Base-by-base conservation (phyloP, 2,888 invertebrate genomes). In the Chloroclystis v-ata region DNA sequence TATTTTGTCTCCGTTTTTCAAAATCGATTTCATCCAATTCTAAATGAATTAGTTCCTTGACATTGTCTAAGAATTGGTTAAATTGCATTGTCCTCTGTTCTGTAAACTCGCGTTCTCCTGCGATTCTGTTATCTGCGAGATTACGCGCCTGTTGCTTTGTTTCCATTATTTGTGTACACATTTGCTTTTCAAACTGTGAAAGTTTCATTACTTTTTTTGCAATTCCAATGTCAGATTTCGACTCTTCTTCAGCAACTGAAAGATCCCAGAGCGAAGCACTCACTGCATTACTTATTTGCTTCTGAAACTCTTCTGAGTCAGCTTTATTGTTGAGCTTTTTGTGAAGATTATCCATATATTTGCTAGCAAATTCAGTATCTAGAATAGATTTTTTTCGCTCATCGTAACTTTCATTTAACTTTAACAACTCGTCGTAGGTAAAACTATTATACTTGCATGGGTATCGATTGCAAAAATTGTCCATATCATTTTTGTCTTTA, bases 151-250 rank as follows among this genome's bases (percentile, higher is more conserved):
- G 89, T 38, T 90, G 82, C 43, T 90, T 89, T 0, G 91, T 88
- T 67, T 91, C 90, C 72, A 89, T 89, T 47, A 92, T 75, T 74
- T 91, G 91, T 28, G 89, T 89, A 37, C 90, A 83, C 80, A 92
- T 90, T 71, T 90, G 90, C 66, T 92, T 92, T 63, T 93, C 93
- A 67, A 90, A 92, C 33, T 89, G 81, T 0, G 92, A 91, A 49
- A 92, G 84, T 60, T 90, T 90, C 67, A 91, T 71, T 3, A 92
- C 83, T 59, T 90, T 90, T 45, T 82, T 82, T 0, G 89, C 86
- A 8, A 92, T 73, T 9, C 83, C 76, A 32, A 75, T 73, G 53
- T 91, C 89, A 16, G 89, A 71, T 52, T 82, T 81, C 7, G 69
- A 66, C 61, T 90, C 90, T 69, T 91, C 89, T 62, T 89, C 85